Percentiles rank a stretch among this genome's conserved stretches.
Conservation (phyloP, 2,113 vertebrate genomes). For the Nycticorax nycticorax region DNA sequence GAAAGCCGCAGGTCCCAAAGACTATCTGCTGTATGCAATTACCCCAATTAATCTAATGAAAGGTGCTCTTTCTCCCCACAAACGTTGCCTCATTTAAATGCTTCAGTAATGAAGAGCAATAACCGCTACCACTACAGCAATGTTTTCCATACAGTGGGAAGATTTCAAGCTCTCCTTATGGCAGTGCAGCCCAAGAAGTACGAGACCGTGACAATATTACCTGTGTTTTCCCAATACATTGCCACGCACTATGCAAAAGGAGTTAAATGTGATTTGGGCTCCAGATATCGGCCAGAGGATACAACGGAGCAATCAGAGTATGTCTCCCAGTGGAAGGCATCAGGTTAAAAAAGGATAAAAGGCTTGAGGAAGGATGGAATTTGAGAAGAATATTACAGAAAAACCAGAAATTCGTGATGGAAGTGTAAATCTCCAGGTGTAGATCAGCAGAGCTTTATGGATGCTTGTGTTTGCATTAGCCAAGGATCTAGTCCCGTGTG, state of each 20-base stretch:
- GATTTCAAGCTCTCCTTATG: neutral
- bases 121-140: neutral
- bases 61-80: neutral
- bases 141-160: neutral
- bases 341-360: neutral
- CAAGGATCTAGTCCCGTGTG: neutral
- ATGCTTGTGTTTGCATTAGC: neutral
- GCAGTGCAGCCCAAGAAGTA: neutral
- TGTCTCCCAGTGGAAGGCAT: neutral
- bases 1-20: neutral
- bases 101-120: neutral
- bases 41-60: neutral
- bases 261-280: neutral
- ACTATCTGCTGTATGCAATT: neutral
- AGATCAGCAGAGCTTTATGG: neutral
- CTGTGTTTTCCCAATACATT: neutral
- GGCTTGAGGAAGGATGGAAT: neutral
- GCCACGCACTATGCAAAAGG: rapidly evolving
- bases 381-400: neutral
- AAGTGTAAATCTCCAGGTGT: neutral
- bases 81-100: neutral
- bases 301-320: neutral
- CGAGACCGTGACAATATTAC: neutral
- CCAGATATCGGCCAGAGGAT: neutral
- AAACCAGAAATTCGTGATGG: neutral